Evolutionary conservation across 2,888 invertebrate genomes (phyloP), one percentile per base, ranked within the genome.

Genomic region (Nyleta sp.): DNA sequence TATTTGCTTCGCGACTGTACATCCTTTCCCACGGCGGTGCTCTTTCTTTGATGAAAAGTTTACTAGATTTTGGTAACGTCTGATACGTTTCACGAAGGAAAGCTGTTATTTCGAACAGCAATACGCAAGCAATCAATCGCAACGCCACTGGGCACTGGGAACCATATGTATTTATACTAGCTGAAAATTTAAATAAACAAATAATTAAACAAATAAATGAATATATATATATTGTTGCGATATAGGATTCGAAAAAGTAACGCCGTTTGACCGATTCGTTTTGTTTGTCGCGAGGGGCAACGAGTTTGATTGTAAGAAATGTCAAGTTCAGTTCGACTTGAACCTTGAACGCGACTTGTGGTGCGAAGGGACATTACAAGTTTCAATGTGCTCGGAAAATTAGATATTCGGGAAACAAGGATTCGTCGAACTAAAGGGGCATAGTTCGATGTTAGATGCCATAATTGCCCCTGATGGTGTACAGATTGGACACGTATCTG

Each of bases 11-110:
- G 84, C 95, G 90, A 78, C 94, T 95, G 91, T 96, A 96, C 65
- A 96, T 94, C 84, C 95, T 93, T 87, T 96, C 96, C 96, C 96
- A 96, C 11, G 96, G 95, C 0, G 94, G 93, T 13, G 95, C 95
- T 82, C 95, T 93, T 89, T 96, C 96, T 89, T 95, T 95, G 40
- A 94, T 93, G 70, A 94, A 93, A 15, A 94, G 91, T 81, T 95
- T 93, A 64, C 93, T 94, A 0, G 95, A 93, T 84, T 96, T 96
- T 0, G 96, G 96, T 71, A 96, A 89, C 24, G 94, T 94, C 88
- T 97, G 97, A 91, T 99, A 99, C 0, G 98, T 98, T 91, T 99
- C 99, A 13, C 99, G 93, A 60, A 99, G 92, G 91, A 99, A 99
- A 0, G 98, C 94, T 0, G 99, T 99, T 70, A 99, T 98, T 92